Base-by-base conservation (phyloP, 2,888 invertebrate species). In the Miltochrista miniata region DNA sequence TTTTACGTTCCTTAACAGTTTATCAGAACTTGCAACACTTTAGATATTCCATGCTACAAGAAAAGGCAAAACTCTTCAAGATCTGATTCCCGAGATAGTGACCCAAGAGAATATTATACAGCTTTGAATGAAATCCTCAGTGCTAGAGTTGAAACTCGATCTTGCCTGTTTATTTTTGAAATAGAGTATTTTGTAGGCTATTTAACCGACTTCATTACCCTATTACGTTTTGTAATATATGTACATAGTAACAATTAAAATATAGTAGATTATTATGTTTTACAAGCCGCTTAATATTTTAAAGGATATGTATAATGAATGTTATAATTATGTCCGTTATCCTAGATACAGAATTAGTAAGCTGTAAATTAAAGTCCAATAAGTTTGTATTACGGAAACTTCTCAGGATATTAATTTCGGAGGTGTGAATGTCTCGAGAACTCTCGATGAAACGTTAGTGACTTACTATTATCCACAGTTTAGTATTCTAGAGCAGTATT, bases 191-290 rank as follows among this genome's bases (percentile, higher is more conserved):
- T 34, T 38, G 41, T 51, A 50, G 15, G 18, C 60, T 59, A n/a
- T 48, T 53, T 31, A 39, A 38, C 18, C 18, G 5, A 24, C 18
- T 24, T 24, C 18, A 24, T 24, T 43, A 42, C 46, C 18, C 59
- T 56, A 46, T 56, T 48, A 50, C 48, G 58, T 62, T 50, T 49
- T 87, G 87, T 87, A 87, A 81, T 73, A 88, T 88, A 88, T 87
- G 87, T 90, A 90, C 63, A 90, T 85, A 87, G 5, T 24, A 24
- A 24, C 5, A 24, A 24, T 24, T 24, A 24, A 24, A n/a, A n/a
- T n/a, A n/a, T 24, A 81, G 51, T 59, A 84, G 77, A 63, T 55
- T 35, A 13, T 2, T 79, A 83, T 83, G n/a, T 85, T 86, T 85
- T 85, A 84, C 76, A 76, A 77, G 67, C 74, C 66, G 79, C 79